These are phyloP conservation scores for Dicrostonyx torquatus DNA, from an alignment of 2,797 vertebrate genomes.

Conservation along the genomic window DNA sequence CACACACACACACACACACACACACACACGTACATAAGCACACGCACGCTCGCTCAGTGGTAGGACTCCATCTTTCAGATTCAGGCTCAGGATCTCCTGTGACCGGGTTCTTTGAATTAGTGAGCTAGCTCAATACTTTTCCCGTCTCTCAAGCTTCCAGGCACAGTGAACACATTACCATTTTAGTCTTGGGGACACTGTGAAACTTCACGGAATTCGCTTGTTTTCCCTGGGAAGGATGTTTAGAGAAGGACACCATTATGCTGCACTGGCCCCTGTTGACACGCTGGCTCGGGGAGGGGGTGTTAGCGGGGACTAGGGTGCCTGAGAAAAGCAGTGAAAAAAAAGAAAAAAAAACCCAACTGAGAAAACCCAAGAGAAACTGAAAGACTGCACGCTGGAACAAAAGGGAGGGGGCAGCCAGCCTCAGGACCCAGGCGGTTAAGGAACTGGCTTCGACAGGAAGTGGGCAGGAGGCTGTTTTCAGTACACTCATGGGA, in stretches of 20 bases:
- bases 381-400: slow-evolving; percentile 83
- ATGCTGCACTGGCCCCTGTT: background rate
- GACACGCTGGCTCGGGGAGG: slow-evolving; percentile 64
- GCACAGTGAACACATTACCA: background rate
- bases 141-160: background rate
- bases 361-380: slow-evolving; percentile 82
- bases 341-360: slow-evolving; percentile 80
- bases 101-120: background rate
- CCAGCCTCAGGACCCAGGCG: slow-evolving; percentile 81
- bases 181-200: background rate
- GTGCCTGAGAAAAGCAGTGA: slow-evolving; percentile 81
- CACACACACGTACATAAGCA: too few species aligned
- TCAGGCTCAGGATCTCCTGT: background rate
- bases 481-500: slow-evolving; percentile 86
- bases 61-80: background rate
- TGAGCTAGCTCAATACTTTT: background rate
- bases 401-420: slow-evolving; percentile 67
- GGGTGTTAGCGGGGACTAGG: slow-evolving; percentile 72
- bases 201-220: background rate
- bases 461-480: slow-evolving; percentile 88
- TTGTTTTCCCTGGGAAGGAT: slow-evolving; percentile 6
- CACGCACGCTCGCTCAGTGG: background rate
- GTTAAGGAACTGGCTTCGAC: slow-evolving; percentile 84
- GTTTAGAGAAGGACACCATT: slow-evolving; percentile 40
- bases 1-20: background rate